Evolutionary conservation across 2,888 invertebrate genomes (phyloP), one percentile per base, ranked within the genome.

Genomic region (Tubulanus polymorphus): DNA sequence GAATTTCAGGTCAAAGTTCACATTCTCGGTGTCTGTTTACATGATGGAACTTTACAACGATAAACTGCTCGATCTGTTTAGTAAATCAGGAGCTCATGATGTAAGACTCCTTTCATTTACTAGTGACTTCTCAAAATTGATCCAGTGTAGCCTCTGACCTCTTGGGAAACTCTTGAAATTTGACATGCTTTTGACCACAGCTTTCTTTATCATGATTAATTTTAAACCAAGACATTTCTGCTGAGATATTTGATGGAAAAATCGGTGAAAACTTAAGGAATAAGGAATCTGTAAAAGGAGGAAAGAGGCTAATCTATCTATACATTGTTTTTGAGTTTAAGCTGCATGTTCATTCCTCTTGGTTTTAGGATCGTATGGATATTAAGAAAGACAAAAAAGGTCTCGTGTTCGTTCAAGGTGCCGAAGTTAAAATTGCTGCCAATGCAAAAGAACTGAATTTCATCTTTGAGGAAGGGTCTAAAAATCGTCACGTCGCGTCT

Each of bases 321-420:
- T n/a, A n/a, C n/a, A n/a, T n/a, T n/a, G n/a, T n/a, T n/a, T n/a
- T n/a, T n/a, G n/a, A n/a, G n/a, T n/a, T n/a, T n/a, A n/a, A n/a
- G n/a, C n/a, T n/a, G n/a, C n/a, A n/a, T n/a, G n/a, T n/a, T n/a
- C n/a, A n/a, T 45, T 25, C n/a, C 37, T 46, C 15, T 56, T 5
- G 29, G 20, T 60, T 63, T 20, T 57, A 74, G 72, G 79, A 78
- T 35, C 78, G 76, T 59, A 66, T 82, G 64, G 81, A 81, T 37
- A 81, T 83, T 54, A 80, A 82, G 67, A 78, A 80, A 54, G 81
- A 81, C 70, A 76, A 80, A 62, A 77, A 81, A 55, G 80, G 80
- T 0, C 66, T 75, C 65, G 75, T 78, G 48, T 70, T 69, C 55
- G 73, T 81, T 18, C 75, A 75, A 28, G 80, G 80, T 18, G 64